These are phyloP conservation scores for Polymixis lichenea DNA, from an alignment of 2,888 invertebrate genomes.

Conservation along the genomic window DNA sequence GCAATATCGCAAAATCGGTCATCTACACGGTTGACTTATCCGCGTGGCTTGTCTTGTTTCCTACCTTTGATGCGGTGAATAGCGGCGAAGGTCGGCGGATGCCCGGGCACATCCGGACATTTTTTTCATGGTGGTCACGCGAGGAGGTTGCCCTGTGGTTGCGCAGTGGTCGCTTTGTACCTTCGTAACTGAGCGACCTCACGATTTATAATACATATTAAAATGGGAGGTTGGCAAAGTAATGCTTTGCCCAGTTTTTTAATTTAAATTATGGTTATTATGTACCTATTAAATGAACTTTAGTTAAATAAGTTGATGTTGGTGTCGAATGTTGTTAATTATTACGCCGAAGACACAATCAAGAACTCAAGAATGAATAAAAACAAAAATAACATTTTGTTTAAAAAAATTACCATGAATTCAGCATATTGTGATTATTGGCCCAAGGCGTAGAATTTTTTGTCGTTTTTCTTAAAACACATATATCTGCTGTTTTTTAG, in stretches of 20 bases:
- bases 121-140: conserved; percentile 39
- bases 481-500: too few species aligned
- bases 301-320: not conserved
- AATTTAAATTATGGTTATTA: not conserved
- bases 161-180: conserved; percentile 48
- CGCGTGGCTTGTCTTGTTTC: conserved; percentile 5
- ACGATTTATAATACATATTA: conserved; percentile 20
- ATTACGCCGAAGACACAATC: not conserved
- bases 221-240: conserved; percentile 1
- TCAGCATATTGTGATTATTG: too few species aligned
- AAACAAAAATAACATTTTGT: too few species aligned
- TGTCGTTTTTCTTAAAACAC: too few species aligned
- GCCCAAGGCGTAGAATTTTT: too few species aligned
- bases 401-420: too few species aligned
- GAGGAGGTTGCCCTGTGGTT: conserved; percentile 33
- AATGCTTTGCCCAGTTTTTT: not conserved
- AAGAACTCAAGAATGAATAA: not conserved
- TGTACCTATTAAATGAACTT: not conserved
- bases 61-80: conserved; percentile 48
- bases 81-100: conserved; percentile 25
- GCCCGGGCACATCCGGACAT: conserved; percentile 10
- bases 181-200: conserved; percentile 10
- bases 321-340: not conserved
- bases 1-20: not conserved
- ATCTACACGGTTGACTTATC: conserved; percentile 11